Evolutionary conservation across 2,888 invertebrate genomes (phyloP).

Genomic region (Halictus quadricinctus): DNA sequence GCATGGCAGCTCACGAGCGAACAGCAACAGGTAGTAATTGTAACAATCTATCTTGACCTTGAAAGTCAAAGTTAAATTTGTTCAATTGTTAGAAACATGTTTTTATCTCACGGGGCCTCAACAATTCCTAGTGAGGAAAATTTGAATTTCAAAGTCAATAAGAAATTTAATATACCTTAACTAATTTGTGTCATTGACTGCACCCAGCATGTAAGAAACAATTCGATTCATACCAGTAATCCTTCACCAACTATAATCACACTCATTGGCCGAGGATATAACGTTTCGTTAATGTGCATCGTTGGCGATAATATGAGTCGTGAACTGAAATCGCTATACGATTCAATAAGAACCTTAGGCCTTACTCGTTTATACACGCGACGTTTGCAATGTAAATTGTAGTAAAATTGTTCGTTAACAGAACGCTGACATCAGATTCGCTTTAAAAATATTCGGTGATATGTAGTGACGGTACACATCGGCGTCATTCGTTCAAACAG

Average conservation of each 20-base stretch:
- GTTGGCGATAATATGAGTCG: not conserved
- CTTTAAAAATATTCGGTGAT: not conserved
- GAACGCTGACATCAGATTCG: not conserved
- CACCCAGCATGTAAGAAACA: not conserved
- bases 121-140: not conserved
- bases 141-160: slow-evolving; percentile 5
- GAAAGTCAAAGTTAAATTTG: slow-evolving; percentile 3
- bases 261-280: not conserved
- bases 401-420: slow-evolving; percentile 1
- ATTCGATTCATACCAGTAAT: slow-evolving; percentile 3
- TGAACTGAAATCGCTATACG: not conserved
- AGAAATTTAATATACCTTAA: not conserved
- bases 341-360: slow-evolving; percentile 6
- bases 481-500: not conserved
- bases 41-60: not conserved
- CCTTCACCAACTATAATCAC: not conserved
- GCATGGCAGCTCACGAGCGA: not conserved
- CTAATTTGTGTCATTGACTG: not conserved
- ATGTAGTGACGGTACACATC: not conserved
- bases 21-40: not conserved
- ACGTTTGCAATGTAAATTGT: slow-evolving; percentile 2
- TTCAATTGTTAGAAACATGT: not conserved
- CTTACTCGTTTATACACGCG: not conserved
- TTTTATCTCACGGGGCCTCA: too few species aligned
- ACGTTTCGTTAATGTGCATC: not conserved